Base-by-base conservation (phyloP, 2,113 vertebrate species). In the Phrynosoma platyrhinos region DNA sequence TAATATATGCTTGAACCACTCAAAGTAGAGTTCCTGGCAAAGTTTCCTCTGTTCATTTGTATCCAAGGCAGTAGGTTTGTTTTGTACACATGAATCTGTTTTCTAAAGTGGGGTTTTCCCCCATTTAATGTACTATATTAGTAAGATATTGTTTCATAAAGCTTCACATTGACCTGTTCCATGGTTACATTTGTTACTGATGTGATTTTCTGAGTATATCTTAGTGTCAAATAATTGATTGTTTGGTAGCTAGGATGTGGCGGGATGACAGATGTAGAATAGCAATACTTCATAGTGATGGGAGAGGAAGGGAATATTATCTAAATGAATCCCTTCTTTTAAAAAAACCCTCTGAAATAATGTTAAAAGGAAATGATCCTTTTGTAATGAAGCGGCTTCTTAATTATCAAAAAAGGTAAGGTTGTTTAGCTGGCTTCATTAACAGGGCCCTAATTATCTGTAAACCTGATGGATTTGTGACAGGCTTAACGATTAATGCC, bases 401-500 rank as follows among this genome's bases (percentile, higher is more conserved):
- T 99, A 98, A 99, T 99, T 98, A 98, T 98, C 96, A 97, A 98
- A 97, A 97, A 96, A 98, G 97, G 97, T 98, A 97, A 97, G 97
- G 97, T 97, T 98, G 96, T 97, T 97, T 97, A 97, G 97, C 98
- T 96, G 97, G 98, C 98, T 98, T 99, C 98, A 98, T 99, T 99
- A 99, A 98, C 96, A 96, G 97, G 97, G 97, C 98, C 98, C 98
- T 99, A 99, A 99, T 99, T 99, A 99, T 99, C 98, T 98, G 98
- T 97, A 98, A 98, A 98, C 98, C 98, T 99, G 98, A 99, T 98
- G 98, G 98, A 98, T 99, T 98, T 98, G 98, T 99, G 99, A 99
- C 98, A 98, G 97, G 98, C 97, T 97, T 97, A 97, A 98, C 98
- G 98, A 99, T 99, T 99, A 99, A 98, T 98, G 98, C 98, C 97